Evolutionary conservation across 2,113 vertebrate genomes (phyloP), one percentile per base, ranked within the genome.

Genomic region (Oncorhynchus kisutch): DNA sequence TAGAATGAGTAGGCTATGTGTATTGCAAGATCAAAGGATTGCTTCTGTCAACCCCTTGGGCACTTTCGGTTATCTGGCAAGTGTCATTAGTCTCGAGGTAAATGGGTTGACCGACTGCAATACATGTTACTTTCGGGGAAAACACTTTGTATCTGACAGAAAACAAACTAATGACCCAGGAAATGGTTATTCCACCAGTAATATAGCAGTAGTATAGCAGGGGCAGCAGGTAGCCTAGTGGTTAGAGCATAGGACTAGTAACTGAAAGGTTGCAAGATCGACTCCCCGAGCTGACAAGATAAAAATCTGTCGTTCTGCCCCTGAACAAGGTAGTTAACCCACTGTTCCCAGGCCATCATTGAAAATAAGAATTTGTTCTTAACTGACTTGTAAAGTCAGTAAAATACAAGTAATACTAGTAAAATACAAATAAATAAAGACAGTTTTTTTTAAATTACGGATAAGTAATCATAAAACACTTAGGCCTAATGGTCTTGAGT

Each of bases 1-100:
- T 54, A 54, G 51, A 54, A 54, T 67, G 25, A 9, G 22, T 64
- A n/a, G 67, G 34, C 18, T 48, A 2, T 71, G 72, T 74, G 72
- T 78, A 78, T 78, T 78, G 18, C 18, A 39, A n/a, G n/a, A 60
- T 39, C 54, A 39, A 3, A 67, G 65, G 51, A 24, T 45, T 8
- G 18, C 49, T 67, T 57, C 64, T 68, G 39, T 73, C 76, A 68
- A 24, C 62, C 57, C 51, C 60, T 65, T 5, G 60, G 60, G 5
- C 69, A 66, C 67, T 67, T 29, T 27, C 11, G 66, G 5, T 45
- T 27, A 59, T 69, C 45, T 70, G 68, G 39, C n/a, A 27, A 65
- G n/a, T 49, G 29, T 73, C 65, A 48, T 66, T 5, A 60, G 59
- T 57, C 66, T 49, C 12, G 27, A 74, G 29, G 16, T 74, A 65